Evolutionary conservation across 2,113 vertebrate genomes (phyloP).

Genomic region (Megalops atlanticus): DNA sequence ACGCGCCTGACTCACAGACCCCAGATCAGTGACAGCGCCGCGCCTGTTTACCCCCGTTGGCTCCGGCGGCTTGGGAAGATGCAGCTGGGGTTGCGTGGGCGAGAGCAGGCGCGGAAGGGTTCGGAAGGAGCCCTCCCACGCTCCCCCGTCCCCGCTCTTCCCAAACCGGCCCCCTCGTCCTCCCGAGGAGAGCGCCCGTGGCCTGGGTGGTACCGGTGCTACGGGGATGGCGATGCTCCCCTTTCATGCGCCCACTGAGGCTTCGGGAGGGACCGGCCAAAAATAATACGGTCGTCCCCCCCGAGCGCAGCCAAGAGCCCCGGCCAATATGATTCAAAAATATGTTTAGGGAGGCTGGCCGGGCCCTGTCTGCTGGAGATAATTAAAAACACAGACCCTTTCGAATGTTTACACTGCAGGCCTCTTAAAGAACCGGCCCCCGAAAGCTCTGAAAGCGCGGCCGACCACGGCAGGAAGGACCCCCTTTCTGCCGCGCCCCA

Average conservation of each 20-base stretch:
- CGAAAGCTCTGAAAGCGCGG: background rate
- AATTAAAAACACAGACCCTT: constrained; percentile 67
- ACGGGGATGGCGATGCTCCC: constrained; percentile 42
- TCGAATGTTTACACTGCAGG: constrained; percentile 27
- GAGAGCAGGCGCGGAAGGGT: background rate
- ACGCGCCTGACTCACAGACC: background rate
- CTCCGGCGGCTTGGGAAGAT: background rate
- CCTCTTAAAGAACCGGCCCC: constrained; percentile 27
- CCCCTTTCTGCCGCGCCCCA: background rate
- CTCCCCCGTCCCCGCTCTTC: background rate
- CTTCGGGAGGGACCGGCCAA: constrained; percentile 63
- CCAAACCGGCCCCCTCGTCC: background rate
- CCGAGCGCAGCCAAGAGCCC: constrained; percentile 55
- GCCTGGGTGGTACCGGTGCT: background rate
- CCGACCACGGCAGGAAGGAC: background rate
- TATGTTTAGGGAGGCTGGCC: constrained; percentile 12
- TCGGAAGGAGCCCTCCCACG: background rate
- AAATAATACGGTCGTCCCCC: constrained; percentile 65
- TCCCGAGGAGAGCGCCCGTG: background rate
- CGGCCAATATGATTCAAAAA: constrained; percentile 31
- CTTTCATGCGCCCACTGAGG: constrained; percentile 64
- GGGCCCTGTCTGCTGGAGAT: constrained; percentile 39
- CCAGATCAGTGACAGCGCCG: background rate
- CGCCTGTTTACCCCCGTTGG: background rate
- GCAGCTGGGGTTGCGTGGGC: background rate